Base-by-base conservation (phyloP, 1,140 invertebrate species). In the Pararge aegeria region DNA sequence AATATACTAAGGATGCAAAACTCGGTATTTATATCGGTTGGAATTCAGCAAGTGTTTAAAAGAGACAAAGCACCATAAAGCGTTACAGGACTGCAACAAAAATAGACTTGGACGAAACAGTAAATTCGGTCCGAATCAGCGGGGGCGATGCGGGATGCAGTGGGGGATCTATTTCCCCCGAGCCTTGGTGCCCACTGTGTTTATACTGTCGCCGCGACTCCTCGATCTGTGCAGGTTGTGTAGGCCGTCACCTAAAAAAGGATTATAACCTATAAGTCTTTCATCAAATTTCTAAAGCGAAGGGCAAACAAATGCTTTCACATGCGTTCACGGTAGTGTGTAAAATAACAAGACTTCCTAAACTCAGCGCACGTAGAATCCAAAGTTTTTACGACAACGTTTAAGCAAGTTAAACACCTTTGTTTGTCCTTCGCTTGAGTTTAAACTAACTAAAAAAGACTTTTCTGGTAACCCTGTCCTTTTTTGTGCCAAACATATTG, bases 141-240 rank as follows among this genome's bases (percentile, higher is more conserved):
- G n/a, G n/a, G n/a, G n/a, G n/a, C n/a, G n/a, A n/a, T n/a, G 56
- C 12, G 51, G 24, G 54, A 19, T 15, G 38, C 13, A 15, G 44
- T 15, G 20, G 19, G 49, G 9, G 12, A 29, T 70, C 68, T 87
- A 89, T 83, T 89, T 89, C 78, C 75, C 86, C 38, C 86, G 70
- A 52, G 81, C 77, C 67, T 89, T 89, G 55, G 90, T 92, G 58
- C 92, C 93, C 30, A 93, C 86, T 16, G 91, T 90, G 79, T 94
- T 94, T 67, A 94, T 90, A 60, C 93, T 93, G 75, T 94, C 94
- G 61, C 93, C 93, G 76, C 94, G 92, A 83, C 94, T 94, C 75
- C 93, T 90, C 34, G 93, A 93, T 70, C 92, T 87, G 78, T 92
- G 91, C 57, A 93, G 71, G 49, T 90, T 91, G 21, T 91, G 87